These are phyloP conservation scores for Uropsilus gracilis DNA, from an alignment of 2,113 vertebrate genomes.

Conservation along the genomic window DNA sequence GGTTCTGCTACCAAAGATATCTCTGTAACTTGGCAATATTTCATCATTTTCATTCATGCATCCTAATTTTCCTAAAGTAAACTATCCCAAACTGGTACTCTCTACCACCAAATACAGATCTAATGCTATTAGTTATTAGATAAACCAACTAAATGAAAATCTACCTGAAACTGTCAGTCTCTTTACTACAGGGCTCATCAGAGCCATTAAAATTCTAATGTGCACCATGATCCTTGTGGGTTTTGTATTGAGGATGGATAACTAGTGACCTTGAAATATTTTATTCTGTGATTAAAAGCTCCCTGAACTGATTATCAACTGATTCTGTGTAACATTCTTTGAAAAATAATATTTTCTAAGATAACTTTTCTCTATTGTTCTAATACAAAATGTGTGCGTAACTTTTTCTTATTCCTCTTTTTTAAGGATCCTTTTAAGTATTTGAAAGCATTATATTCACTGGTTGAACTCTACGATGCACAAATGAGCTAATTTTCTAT, in stretches of 20 bases:
- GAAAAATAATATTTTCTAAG: not conserved
- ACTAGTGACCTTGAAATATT: not conserved
- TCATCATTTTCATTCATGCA: not conserved
- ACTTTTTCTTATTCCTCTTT: not conserved
- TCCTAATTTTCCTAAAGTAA: not conserved
- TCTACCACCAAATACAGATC: not conserved
- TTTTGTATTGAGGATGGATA: not conserved
- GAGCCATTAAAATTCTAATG: not conserved
- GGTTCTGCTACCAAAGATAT: not conserved
- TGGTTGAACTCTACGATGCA: not conserved
- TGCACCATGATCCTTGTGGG: not conserved
- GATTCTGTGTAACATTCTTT: not conserved
- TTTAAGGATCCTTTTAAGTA: not conserved
- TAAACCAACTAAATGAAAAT: not conserved
- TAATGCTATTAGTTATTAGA: not conserved
- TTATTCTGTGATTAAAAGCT: not conserved
- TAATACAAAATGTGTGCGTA: not conserved
- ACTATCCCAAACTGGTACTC: not conserved
- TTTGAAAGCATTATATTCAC: not conserved
- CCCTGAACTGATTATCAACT: not conserved
- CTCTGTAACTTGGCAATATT: not conserved
- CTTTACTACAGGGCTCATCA: not conserved
- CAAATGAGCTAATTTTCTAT: not conserved
- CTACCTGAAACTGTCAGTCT: not conserved
- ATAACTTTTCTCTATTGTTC: not conserved